Conservation (phyloP, 2,888 invertebrate genomes). For the Villa cingulata region DNA sequence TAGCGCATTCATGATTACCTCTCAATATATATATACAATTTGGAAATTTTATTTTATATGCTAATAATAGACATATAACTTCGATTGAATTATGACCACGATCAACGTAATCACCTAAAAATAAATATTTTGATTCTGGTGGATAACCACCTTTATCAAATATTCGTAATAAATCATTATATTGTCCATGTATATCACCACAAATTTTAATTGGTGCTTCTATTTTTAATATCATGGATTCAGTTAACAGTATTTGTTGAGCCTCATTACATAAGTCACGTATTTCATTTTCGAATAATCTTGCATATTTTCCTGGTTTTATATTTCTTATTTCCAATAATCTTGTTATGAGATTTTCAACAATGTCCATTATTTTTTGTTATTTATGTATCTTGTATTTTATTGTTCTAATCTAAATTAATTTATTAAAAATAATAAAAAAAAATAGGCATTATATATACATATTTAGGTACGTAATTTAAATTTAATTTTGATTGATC, state of each 20-base stretch:
- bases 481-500: too few species aligned
- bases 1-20: not conserved
- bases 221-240: not conserved
- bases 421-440: too few species aligned
- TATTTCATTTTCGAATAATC: not conserved
- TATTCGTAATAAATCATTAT: not conserved
- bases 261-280: not conserved
- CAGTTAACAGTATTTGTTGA: not conserved
- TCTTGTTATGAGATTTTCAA: not conserved
- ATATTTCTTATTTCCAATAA: not conserved
- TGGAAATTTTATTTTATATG: not conserved
- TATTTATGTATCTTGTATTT: not conserved
- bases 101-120: not conserved
- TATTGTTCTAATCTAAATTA: not conserved
- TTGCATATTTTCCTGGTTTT: not conserved
- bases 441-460: too few species aligned
- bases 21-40: not conserved
- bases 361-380: not conserved
- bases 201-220: not conserved
- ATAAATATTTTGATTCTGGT: not conserved
- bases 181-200: not conserved
- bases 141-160: not conserved
- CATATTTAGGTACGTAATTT: too few species aligned
- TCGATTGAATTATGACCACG: not conserved
- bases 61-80: not conserved